phyloP scores from a whole-genome alignment of 2,113 vertebrate genomes.

The Odobenus rosmarus region DNA sequence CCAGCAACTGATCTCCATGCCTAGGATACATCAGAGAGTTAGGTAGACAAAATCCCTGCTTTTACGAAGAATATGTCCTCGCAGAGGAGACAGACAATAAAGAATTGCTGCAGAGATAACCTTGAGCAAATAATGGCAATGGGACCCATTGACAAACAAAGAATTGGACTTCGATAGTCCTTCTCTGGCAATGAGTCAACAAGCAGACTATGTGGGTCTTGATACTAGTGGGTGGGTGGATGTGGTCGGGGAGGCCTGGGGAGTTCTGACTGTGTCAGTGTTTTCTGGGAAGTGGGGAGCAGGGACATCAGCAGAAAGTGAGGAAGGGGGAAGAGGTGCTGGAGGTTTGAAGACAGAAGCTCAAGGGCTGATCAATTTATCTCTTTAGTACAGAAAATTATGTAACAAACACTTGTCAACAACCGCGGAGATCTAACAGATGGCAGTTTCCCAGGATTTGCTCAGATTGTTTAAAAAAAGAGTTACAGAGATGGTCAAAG shows the following conservation, averaged over 20 bases:
- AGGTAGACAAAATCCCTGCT: background rate
- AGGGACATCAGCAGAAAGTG: background rate
- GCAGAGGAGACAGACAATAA: background rate
- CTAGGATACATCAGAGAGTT: background rate
- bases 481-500: background rate
- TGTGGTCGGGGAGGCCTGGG: background rate
- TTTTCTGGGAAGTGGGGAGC: background rate
- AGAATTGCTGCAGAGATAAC: background rate
- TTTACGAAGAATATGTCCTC: background rate
- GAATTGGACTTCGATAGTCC: rapidly evolving
- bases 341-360: background rate
- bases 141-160: background rate
- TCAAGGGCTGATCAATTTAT: background rate
- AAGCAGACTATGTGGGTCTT: background rate
- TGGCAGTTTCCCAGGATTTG: background rate
- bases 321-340: background rate
- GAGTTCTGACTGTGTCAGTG: background rate
- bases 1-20: background rate
- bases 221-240: background rate
- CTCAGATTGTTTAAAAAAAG: background rate
- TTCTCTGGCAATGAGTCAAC: background rate
- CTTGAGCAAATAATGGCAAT: too few species aligned
- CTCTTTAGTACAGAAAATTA: background rate
- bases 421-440: background rate
- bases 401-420: background rate